Base-by-base conservation (phyloP, 2,797 vertebrate genomes). In the Enteromius anoplus region DNA sequence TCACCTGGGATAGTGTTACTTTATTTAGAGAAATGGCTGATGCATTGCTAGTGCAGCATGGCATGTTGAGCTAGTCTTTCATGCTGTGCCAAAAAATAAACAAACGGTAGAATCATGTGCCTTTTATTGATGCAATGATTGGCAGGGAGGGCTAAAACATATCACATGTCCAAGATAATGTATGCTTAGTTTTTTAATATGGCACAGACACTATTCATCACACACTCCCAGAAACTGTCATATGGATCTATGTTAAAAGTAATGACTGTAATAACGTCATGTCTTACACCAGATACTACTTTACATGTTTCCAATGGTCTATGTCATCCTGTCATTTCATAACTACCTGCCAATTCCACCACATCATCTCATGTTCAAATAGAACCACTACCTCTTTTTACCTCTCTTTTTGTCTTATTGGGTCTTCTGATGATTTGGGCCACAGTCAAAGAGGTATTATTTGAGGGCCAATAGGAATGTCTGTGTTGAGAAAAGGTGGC, bases 401-500 rank as follows among this genome's bases (percentile, higher is more conserved):
- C 23, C 15, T 17, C 47, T 49, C 15, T 17, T 71, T 49, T 47
- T 42, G 10, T 6, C 32, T 8, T 37, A 66, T 11, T 3, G 37
- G 10, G 40, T 72, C 11, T 32, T 15, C 1, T 42, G 40, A 60
- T 42, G 34, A 60, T 42, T 42, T 75, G n/a, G 12, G 53, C 37
- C n/a, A 40, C 7, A 12, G 37, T 77, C 1, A 45, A 5, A 64
- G 4, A 1, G 6, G 23, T 77, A 26, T 47, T 19, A 64, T 77
- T 62, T 62, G n/a, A 45, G 75, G 15, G 29, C 4, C 15, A 62
- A 21, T 62, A 19, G 11, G 3, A 53, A n/a, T 64, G 34, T 29
- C 19, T 62, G 53, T 26, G 11, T 40, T 75, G 8, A 75, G 49
- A 65, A 68, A 73, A 2, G 12, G 0, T 64, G 89, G 83, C 69